These are phyloP conservation scores for Thera obeliscata DNA, from an alignment of 2,888 invertebrate species.

Conservation along the genomic window DNA sequence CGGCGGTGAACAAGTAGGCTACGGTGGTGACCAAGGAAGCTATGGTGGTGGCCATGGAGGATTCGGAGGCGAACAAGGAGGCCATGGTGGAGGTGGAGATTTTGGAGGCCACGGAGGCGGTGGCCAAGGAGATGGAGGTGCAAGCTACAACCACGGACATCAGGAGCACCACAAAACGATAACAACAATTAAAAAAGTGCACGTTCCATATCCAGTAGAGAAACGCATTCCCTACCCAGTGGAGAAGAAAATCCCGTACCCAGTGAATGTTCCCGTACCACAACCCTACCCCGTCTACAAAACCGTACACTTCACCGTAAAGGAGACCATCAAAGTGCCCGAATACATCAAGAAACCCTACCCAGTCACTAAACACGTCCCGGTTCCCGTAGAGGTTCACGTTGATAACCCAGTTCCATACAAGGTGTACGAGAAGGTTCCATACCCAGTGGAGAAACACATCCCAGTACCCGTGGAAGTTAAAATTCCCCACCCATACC, in stretches of 20 bases:
- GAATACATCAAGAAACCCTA: constrained; percentile 88
- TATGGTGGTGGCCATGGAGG: constrained; percentile 44
- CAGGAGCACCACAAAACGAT: constrained; percentile 86
- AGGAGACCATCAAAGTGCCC: constrained; percentile 87
- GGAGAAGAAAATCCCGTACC: constrained; percentile 86
- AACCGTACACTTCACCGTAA: constrained; percentile 87
- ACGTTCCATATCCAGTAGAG: constrained; percentile 89
- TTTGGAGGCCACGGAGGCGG: constrained; percentile 44
- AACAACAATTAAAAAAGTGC: constrained; percentile 89
- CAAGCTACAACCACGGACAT: constrained; percentile 38
- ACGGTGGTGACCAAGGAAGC: constrained; percentile 34
- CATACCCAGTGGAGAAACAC: constrained; percentile 89
- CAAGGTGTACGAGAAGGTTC: constrained; percentile 84
- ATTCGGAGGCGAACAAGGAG: constrained; percentile 42
- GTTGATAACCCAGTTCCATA: constrained; percentile 88
- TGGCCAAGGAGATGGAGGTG: constrained; percentile 41
- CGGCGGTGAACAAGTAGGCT: constrained; percentile 43
- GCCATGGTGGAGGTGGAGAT: constrained; percentile 52
- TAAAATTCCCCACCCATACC: constrained; percentile 88
- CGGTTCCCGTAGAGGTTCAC: constrained; percentile 87
- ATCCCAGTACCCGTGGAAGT: constrained; percentile 88
- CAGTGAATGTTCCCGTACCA: constrained; percentile 88
- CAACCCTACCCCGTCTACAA: constrained; percentile 89
- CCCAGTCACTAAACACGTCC: constrained; percentile 87
- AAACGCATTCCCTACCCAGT: constrained; percentile 88